phyloP scores from a whole-genome alignment of 1,140 invertebrate species.

The Leptopilina boulardi region DNA sequence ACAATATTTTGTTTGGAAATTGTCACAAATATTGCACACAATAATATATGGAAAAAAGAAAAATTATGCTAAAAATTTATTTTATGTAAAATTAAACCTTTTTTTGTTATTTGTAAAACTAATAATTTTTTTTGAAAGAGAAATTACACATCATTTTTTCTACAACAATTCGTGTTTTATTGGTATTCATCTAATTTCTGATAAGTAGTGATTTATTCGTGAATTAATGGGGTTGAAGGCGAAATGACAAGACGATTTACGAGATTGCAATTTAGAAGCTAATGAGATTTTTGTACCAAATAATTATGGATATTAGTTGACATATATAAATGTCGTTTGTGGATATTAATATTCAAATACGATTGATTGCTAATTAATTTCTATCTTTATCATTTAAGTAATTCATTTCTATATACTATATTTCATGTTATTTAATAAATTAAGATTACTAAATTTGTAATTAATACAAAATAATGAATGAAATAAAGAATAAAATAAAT shows the following conservation, averaged over 20 bases:
- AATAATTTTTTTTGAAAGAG: background rate
- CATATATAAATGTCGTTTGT: background rate
- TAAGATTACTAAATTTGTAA: too few species aligned
- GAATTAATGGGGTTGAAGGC: background rate
- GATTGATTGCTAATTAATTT: constrained; percentile 6
- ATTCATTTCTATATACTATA: too few species aligned
- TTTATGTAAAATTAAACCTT: too few species aligned
- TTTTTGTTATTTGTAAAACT: background rate
- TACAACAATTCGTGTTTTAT: background rate
- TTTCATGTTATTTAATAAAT: too few species aligned
- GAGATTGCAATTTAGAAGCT: background rate
- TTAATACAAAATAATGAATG: too few species aligned
- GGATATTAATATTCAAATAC: background rate
- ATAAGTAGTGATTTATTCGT: background rate
- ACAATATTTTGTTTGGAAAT: too few species aligned
- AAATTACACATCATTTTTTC: background rate
- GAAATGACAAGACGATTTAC: constrained; percentile 7
- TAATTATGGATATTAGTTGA: background rate
- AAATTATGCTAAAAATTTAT: too few species aligned
- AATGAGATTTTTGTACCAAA: constrained; percentile 1
- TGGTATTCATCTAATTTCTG: background rate
- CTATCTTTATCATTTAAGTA: too few species aligned
- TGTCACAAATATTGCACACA: too few species aligned
- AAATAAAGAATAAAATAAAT: too few species aligned
- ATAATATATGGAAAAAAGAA: too few species aligned